These are phyloP conservation scores for Pyrgilauda ruficollis DNA, from an alignment of 2,113 vertebrate genomes.

Conservation along the genomic window DNA sequence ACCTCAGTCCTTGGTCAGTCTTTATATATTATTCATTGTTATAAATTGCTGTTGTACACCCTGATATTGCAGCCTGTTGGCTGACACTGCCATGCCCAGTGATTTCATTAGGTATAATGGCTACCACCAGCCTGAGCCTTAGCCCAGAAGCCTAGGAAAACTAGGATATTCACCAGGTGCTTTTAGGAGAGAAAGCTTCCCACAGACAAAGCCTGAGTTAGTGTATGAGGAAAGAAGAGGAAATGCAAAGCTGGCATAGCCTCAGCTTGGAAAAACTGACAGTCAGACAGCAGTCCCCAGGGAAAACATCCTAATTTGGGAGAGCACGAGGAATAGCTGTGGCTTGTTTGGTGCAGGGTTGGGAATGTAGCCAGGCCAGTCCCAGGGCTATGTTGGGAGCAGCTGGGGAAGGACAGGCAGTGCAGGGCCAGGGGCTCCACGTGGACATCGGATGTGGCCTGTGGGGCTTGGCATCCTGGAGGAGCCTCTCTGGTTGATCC, in stretches of 20 bases:
- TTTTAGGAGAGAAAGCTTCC: neutral
- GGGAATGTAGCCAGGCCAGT: neutral
- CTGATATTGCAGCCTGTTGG: neutral
- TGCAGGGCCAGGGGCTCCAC: accelerated
- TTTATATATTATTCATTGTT: neutral
- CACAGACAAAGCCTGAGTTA: neutral
- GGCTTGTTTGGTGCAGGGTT: neutral
- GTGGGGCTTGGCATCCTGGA: neutral
- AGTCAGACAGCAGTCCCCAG: neutral
- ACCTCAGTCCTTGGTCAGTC: neutral
- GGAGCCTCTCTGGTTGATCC: neutral
- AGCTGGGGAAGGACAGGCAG: neutral
- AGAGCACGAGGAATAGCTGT: neutral
- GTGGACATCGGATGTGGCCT: accelerated
- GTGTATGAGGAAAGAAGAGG: neutral
- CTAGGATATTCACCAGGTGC: neutral
- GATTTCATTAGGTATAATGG: neutral
- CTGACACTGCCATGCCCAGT: neutral
- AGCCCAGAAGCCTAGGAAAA: neutral
- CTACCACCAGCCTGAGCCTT: neutral
- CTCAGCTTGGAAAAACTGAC: neutral
- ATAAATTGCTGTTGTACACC: neutral
- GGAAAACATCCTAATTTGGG: neutral
- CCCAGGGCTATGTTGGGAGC: neutral
- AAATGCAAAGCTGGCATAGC: neutral